Evolutionary conservation across 2,113 vertebrate genomes (phyloP).

Genomic region (Aldabrachelys gigantea): DNA sequence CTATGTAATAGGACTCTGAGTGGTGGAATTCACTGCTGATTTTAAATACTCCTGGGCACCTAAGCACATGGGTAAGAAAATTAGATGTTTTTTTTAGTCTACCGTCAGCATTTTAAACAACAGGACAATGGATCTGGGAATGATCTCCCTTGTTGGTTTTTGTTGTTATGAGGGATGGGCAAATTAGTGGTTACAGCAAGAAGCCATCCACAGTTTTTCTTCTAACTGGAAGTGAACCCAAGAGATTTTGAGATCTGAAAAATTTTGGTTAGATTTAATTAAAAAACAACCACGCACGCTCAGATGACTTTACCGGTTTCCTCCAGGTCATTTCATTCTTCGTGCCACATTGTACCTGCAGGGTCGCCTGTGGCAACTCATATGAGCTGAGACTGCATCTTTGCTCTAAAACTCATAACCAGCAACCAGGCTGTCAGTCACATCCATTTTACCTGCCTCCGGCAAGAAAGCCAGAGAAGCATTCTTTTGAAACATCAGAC

Average conservation of each 20-base stretch:
- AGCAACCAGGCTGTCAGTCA: not conserved
- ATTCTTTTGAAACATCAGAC: not conserved
- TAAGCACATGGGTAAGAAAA: not conserved
- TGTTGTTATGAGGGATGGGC: not conserved
- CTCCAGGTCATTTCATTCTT: not conserved
- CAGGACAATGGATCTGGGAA: accelerated
- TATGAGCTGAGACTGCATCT: not conserved
- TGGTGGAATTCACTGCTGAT: not conserved
- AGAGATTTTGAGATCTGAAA: not conserved
- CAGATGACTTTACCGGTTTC: not conserved
- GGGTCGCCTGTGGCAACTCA: not conserved
- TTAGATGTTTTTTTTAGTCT: not conserved
- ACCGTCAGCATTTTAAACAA: not conserved
- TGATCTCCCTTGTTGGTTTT: accelerated
- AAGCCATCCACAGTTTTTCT: not conserved
- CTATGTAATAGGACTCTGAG: not conserved
- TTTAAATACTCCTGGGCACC: not conserved
- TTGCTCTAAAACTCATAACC: not conserved
- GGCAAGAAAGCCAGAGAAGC: not conserved
- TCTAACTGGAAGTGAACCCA: accelerated
- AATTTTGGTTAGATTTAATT: accelerated
- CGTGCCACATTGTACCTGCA: not conserved
- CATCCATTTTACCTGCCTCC: not conserved
- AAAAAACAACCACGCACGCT: not conserved
- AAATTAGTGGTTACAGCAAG: accelerated